Evolutionary conservation across 1,140 invertebrate genomes (phyloP).

Genomic region (Diprion similis): DNA sequence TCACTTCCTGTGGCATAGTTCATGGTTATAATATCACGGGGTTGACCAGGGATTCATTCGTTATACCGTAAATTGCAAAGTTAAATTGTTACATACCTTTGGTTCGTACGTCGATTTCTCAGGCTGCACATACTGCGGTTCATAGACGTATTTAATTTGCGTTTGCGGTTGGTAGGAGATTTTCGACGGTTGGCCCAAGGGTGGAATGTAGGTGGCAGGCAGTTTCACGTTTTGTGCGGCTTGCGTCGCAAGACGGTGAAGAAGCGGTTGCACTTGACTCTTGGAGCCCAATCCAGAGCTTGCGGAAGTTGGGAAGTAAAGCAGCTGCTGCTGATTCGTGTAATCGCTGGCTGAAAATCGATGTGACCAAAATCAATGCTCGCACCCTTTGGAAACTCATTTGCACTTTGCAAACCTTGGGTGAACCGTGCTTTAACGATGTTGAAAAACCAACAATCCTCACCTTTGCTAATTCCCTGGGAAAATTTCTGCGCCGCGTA

Average conservation of each 20-base stretch:
- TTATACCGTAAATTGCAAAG: too few relatives aligned
- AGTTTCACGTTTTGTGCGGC: conserved; percentile 41
- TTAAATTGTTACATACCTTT: conserved; percentile 31
- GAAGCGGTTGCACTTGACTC: conserved; percentile 33
- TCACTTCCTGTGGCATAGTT: too few relatives aligned
- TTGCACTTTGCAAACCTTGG: neutral
- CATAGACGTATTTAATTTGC: conserved; percentile 36
- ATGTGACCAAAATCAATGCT: conserved; percentile 17
- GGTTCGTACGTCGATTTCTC: conserved; percentile 35
- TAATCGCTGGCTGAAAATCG: conserved; percentile 43
- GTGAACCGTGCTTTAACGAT: neutral
- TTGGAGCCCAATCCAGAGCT: conserved; percentile 34
- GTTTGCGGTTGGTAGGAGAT: conserved; percentile 42
- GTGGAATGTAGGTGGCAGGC: conserved; percentile 41
- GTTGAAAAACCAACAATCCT: neutral
- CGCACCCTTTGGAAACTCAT: neutral
- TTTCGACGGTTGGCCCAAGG: conserved; percentile 38
- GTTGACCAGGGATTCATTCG: too few relatives aligned
- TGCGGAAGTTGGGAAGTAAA: conserved; percentile 42
- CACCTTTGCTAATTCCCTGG: conserved; percentile 38
- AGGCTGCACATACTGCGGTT: conserved; percentile 36
- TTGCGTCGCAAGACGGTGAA: conserved; percentile 35
- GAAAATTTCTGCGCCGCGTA: conserved; percentile 40
- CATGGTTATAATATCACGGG: too few relatives aligned
- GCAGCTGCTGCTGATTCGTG: conserved; percentile 38